Base-by-base conservation (phyloP, 2,797 vertebrate species). In the Columba guinea region DNA sequence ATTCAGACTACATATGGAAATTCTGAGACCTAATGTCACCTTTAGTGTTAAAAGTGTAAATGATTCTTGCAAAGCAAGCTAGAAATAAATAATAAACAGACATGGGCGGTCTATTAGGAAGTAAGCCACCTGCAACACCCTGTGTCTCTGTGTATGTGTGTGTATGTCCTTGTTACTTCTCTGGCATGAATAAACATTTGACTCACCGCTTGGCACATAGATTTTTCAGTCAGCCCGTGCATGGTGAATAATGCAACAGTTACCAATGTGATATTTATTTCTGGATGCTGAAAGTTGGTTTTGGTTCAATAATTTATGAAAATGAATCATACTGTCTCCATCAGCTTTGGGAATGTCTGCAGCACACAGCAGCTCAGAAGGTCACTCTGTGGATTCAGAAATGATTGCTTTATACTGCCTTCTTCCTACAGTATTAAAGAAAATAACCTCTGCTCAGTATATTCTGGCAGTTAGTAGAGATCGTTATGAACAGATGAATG, bases 281-380 rank as follows among this genome's bases (percentile, higher is more conserved):
- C 80, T 78, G 75, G 87, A 92, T 69, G 44, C 56, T 70, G 35
- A 52, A 94, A 81, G 89, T 84, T 93, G 91, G 0, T 87, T 90
- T 95, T 84, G 27, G 37, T 92, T 97, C 94, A 94, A 64, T 96
- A 96, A 96, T 96, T 95, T 89, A 96, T 94, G 83, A 90, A 94
- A 96, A 95, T 91, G 69, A 93, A 93, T 95, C 84, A 82, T 58
- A 46, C 82, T 93, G 73, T 93, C 71, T 94, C 80, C 28, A 32
- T 81, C 83, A 65, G 77, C 80, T 85, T 92, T 93, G 75, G 60
- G 62, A 90, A 89, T 51, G 71, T 75, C 79, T 94, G 78, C 52
- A 69, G 69, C 55, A 49, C 44, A 18, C 30, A 87, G 49, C 71
- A 91, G 9, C 62, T 48, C 56, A 63, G 76, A 89, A 92, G 63